Percentiles rank a stretch among this genome's conserved stretches.
phyloP scores from a whole-genome alignment of 2,888 invertebrate genomes.

The Alitta virens region DNA sequence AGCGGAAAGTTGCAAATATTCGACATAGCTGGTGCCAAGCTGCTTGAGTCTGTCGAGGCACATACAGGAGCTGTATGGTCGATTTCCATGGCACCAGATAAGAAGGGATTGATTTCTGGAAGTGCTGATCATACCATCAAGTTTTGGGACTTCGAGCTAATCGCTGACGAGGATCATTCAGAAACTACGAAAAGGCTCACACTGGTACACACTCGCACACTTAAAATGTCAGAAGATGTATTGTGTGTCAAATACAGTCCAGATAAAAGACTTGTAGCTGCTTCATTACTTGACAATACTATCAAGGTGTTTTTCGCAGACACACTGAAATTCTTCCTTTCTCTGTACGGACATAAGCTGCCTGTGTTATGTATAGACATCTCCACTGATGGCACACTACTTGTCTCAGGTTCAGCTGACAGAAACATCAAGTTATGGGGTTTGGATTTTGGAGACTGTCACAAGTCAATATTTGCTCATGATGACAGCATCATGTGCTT shows the following conservation, averaged over 20 bases:
- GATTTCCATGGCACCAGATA: slow-evolving; percentile 75
- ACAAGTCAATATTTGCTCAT: slow-evolving; percentile 89
- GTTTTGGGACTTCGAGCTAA: slow-evolving; percentile 89
- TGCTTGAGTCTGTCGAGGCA: slow-evolving; percentile 78
- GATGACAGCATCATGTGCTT: slow-evolving; percentile 87
- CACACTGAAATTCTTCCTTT: slow-evolving; percentile 90
- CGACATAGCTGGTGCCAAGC: slow-evolving; percentile 77
- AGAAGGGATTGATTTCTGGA: slow-evolving; percentile 67
- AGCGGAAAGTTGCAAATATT: slow-evolving; percentile 77
- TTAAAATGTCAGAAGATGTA: slow-evolving; percentile 85
- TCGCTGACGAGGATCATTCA: slow-evolving; percentile 62
- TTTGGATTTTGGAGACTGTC: slow-evolving; percentile 97
- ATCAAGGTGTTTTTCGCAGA: slow-evolving; percentile 94
- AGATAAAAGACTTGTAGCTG: slow-evolving; percentile 83
- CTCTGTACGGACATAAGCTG: slow-evolving; percentile 92
- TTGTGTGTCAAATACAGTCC: slow-evolving; percentile 69
- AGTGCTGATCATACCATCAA: slow-evolving; percentile 87
- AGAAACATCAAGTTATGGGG: slow-evolving; percentile 97
- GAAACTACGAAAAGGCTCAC: slow-evolving; percentile 51
- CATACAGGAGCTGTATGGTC: slow-evolving; percentile 80
- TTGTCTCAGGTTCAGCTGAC: slow-evolving; percentile 93
- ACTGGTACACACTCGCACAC: slow-evolving; percentile 72
- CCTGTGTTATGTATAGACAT: slow-evolving; percentile 93
- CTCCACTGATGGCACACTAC: slow-evolving; percentile 70
- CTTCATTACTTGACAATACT: slow-evolving; percentile 86